These are phyloP conservation scores for Collichthys lucidus DNA, from an alignment of 2,113 vertebrate genomes.

Conservation along the genomic window DNA sequence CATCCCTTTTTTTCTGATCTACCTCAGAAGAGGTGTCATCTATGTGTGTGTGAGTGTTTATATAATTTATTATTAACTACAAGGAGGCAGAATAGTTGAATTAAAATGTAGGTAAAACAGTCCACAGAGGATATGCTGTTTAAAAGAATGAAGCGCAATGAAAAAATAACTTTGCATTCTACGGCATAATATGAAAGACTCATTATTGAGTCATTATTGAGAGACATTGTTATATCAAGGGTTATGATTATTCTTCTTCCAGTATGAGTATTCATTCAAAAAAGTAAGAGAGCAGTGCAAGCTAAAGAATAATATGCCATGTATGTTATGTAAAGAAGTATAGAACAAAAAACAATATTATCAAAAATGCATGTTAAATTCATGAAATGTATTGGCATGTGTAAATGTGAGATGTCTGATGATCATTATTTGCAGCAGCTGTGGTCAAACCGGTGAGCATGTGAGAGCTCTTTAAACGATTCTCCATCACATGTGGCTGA, in stretches of 20 bases:
- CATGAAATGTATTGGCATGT: neutral
- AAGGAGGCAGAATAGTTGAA: constrained; percentile 16
- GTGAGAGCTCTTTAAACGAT: neutral
- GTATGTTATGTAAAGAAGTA: no score
- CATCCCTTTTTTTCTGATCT: neutral
- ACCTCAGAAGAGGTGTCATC: constrained; percentile 5
- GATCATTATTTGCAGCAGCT: constrained; percentile 1
- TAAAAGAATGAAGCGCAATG: constrained; percentile 5
- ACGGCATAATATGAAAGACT: neutral
- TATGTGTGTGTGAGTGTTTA: neutral
- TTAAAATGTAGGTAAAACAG: neutral
- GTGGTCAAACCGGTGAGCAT: neutral
- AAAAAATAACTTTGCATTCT: neutral
- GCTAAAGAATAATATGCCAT: no score
- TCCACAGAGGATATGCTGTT: neutral
- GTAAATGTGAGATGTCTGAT: neutral
- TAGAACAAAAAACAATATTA: neutral
- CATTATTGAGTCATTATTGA: neutral
- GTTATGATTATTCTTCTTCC: neutral
- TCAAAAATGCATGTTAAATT: neutral
- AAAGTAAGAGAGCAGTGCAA: no score
- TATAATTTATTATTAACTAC: constrained; percentile 16
- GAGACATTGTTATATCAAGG: neutral
- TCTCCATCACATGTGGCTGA: neutral
- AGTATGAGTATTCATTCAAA: neutral